Percentiles rank a stretch among this genome's conserved stretches.
Evolutionary conservation across 2,113 vertebrate species (phyloP).

Genomic region (Steatornis caripensis): DNA sequence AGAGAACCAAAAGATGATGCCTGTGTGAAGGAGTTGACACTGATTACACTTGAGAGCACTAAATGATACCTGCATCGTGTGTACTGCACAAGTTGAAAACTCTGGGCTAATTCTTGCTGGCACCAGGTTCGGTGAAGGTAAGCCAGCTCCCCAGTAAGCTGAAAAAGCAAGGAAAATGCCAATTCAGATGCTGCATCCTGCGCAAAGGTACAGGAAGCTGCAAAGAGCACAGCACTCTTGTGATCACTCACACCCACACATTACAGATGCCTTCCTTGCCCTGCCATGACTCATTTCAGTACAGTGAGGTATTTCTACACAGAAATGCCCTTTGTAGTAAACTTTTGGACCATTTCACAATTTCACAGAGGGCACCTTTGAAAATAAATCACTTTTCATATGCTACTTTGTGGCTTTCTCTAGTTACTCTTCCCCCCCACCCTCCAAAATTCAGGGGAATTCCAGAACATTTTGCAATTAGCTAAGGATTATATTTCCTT

Average conservation of each 20-base stretch:
- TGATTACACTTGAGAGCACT: not conserved
- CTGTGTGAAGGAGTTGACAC: not conserved
- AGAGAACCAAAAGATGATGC: not conserved
- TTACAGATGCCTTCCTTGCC: not conserved
- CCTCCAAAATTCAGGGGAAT: conserved; percentile 76
- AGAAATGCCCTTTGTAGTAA: not conserved
- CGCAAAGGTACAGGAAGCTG: not conserved
- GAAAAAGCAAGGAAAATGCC: not conserved
- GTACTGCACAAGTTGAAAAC: not conserved
- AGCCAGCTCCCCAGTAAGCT: not conserved
- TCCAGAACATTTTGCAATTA: conserved; percentile 84
- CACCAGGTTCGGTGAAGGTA: not conserved
- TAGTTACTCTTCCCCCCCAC: not conserved
- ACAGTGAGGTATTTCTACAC: not conserved
- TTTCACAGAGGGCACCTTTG: not conserved
- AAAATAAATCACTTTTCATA: conserved; percentile 23
- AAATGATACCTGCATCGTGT: rapidly evolving
- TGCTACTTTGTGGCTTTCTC: conserved; percentile 16
- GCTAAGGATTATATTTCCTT: conserved; percentile 85
- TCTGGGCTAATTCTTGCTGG: not conserved
- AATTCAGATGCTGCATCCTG: rapidly evolving
- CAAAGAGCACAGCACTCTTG: not conserved
- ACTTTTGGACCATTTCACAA: not conserved
- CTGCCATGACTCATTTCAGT: not conserved
- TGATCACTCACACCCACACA: not conserved